Conservation (phyloP, 2,113 vertebrate species). For the Phycodurus eques region DNA sequence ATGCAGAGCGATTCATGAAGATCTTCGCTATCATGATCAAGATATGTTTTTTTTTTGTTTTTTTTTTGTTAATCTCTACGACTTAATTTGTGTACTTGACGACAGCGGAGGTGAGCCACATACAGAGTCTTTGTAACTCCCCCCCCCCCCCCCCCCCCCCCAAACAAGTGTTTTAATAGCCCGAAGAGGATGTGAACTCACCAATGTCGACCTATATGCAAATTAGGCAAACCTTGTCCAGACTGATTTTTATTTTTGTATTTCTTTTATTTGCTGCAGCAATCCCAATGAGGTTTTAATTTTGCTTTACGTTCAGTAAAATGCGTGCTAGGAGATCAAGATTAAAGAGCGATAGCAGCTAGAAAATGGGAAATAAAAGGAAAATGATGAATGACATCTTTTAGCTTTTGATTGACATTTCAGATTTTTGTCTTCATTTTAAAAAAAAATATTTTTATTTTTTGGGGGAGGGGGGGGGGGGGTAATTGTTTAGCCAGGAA, state of each 20-base stretch:
- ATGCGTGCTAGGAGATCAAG: not conserved
- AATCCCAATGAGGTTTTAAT: not conserved
- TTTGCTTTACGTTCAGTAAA: not conserved
- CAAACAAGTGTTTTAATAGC: constrained; percentile 28
- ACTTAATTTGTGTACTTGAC: constrained; percentile 55
- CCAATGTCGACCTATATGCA: constrained; percentile 2
- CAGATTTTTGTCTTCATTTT: too few species aligned
- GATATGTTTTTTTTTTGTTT: not conserved
- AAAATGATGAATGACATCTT: not conserved
- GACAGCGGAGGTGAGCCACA: constrained; percentile 52
- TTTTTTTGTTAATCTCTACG: constrained; percentile 11
- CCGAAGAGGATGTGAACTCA: constrained; percentile 1
- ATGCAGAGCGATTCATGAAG: not conserved
- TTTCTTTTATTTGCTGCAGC: too few species aligned
- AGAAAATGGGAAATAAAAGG: not conserved
- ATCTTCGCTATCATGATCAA: not conserved
- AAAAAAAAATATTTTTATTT: too few species aligned
- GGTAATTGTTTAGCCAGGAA: too few species aligned
- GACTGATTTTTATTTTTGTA: not conserved
- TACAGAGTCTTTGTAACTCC: constrained; percentile 41
- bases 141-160: constrained; percentile 10
- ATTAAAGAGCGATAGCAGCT: not conserved
- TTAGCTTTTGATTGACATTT: not conserved
- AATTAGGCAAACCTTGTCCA: not conserved
- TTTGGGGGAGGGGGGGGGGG: too few species aligned